phyloP scores from a whole-genome alignment of 1,140 invertebrate species.

The Prorops nasuta region DNA sequence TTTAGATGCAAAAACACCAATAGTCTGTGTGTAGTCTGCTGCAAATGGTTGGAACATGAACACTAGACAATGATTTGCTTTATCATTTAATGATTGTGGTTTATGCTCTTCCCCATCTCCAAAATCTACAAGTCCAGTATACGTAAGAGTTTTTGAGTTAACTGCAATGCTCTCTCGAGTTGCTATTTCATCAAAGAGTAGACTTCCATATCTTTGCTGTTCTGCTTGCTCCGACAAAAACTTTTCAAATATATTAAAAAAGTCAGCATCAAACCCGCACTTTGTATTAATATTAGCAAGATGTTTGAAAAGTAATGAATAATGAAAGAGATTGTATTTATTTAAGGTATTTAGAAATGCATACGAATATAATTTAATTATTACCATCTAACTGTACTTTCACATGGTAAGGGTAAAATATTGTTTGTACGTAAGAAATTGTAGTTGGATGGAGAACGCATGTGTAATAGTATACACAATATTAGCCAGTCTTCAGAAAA shows the following conservation, averaged over 20 bases:
- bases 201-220: conserved; percentile 14
- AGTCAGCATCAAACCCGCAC: conserved; percentile 16
- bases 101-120: conserved; percentile 9
- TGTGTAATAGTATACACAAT: not conserved
- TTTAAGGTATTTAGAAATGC: not conserved
- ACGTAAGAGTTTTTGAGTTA: conserved; percentile 7
- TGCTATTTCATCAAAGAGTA: conserved; percentile 23
- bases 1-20: conserved; percentile 20
- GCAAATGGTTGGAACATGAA: conserved; percentile 22
- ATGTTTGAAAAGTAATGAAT: conserved; percentile 7
- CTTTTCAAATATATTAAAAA: conserved; percentile 14
- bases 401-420: conserved; percentile 11
- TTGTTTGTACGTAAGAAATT: conserved; percentile 2
- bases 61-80: conserved; percentile 23
- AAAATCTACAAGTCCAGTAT: conserved; percentile 12
- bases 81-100: conserved; percentile 1
- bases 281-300: conserved; percentile 10
- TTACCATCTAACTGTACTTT: conserved; percentile 12
- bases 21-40: conserved; percentile 16
- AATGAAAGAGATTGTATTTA: not conserved
- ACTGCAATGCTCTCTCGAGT: conserved; percentile 17
- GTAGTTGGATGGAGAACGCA: not conserved
- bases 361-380: not conserved
- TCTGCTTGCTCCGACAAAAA: conserved; percentile 6
- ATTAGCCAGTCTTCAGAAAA: not conserved